These are phyloP conservation scores for Grantiella picta DNA, from an alignment of 2,113 vertebrate genomes.

Conservation along the genomic window DNA sequence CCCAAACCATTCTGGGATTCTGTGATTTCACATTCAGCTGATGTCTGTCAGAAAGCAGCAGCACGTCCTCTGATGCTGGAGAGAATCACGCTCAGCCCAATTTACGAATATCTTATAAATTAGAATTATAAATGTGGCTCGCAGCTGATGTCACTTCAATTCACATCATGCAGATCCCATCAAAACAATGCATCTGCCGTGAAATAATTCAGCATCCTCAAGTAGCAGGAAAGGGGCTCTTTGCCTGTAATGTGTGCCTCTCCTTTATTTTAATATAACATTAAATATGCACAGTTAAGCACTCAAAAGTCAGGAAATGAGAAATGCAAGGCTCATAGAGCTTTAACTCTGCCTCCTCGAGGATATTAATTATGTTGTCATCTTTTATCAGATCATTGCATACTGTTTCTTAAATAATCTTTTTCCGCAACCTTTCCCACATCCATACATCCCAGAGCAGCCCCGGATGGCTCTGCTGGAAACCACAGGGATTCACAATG, in stretches of 20 bases:
- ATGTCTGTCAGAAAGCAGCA: neutral
- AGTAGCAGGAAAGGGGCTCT: conserved; percentile 35
- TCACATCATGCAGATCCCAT: conserved; percentile 41
- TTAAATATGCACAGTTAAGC: conserved; percentile 67
- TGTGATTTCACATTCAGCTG: neutral
- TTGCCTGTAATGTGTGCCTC: neutral
- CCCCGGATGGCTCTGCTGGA: neutral
- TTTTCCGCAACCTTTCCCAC: conserved; percentile 8
- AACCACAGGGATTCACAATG: neutral
- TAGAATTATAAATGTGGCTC: conserved; percentile 7
- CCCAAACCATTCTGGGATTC: neutral
- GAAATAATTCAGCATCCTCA: conserved; percentile 38
- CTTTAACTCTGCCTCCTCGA: conserved; percentile 58
- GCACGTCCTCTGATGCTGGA: neutral
- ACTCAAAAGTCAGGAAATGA: conserved; percentile 66
- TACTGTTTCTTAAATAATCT: conserved; percentile 55
- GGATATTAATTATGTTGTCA: conserved; percentile 68
- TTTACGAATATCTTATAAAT: conserved; percentile 25
- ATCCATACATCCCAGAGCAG: neutral
- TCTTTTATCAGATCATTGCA: conserved; percentile 56
- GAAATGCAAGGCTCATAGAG: conserved; percentile 60
- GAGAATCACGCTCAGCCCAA: neutral
- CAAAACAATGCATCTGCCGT: conserved; percentile 38
- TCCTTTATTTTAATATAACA: conserved; percentile 59
- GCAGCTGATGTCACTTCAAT: conserved; percentile 32